Base-by-base conservation (phyloP, 2,113 vertebrate species). In the Aplodontia rufa region DNA sequence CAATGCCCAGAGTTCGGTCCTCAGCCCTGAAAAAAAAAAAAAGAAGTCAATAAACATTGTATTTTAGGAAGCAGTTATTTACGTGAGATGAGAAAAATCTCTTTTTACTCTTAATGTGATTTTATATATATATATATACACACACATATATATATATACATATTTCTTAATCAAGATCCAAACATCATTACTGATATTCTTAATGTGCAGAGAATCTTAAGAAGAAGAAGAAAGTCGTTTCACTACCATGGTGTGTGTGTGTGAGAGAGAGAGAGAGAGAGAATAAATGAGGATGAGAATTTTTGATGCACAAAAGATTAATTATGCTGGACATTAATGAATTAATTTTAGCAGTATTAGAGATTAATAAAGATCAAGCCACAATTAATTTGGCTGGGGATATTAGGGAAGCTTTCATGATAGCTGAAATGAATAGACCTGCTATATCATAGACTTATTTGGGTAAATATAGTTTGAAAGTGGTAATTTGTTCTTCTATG, bases 301-400 rank as follows among this genome's bases (percentile, higher is more conserved):
- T 81, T 96, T 87, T 42, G 49, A 83, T 87, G 55, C 79, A 37
- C 28, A 81, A 40, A 94, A 82, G 66, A 91, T 96, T 55, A 93
- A 93, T 35, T 71, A 8, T 86, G 20, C 35, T 75, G 42, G 87
- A 75, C 42, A 93, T 87, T 45, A 93, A 53, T 71, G 87, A 40
- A 87, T 91, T 86, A 62, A 90, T 90, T 96, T 96, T 87, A 83
- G 49, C 47, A 55, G n/a, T 32, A 37, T 74, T 74, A 93, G 79
- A 85, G 49, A 93, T 64, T 85, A 64, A 40, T 74, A 86, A 83
- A 72, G 49, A 92, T 94, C 49, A 80, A 89, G 62, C 12, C 58
- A 69, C 3, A 37, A 69, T 89, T 69, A 86, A 12, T 87, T 96
- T 90, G 35, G 51, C 64, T 89, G 5, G 58, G 51, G 85, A 12